Evolutionary conservation across 2,888 invertebrate genomes (phyloP), one percentile per base, ranked within the genome.

Genomic region (Nemurella pictetii): DNA sequence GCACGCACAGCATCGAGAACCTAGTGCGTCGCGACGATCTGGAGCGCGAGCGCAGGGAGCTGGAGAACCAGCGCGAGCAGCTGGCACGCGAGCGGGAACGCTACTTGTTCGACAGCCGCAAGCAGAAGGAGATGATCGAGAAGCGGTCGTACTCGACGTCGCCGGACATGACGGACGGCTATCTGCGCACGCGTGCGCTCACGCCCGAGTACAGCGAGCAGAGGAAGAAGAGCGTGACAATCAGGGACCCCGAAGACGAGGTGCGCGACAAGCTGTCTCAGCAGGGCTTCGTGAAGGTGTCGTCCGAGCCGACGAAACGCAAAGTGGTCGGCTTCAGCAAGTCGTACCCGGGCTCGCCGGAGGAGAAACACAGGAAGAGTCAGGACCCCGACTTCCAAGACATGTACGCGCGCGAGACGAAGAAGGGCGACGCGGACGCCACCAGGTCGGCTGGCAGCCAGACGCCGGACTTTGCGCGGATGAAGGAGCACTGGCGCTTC

Each of bases 401-500:
- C n/a, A 20, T 78, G 9, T 35, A 35, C 25, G 26, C 80, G 15
- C 30, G 30, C 5, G 35, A 15, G 26, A 80, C 26, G 5, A 80
- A 35, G 35, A 35, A 30, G 26, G 80, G 3, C 4, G 36, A 35
- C 7, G 3, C 25, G 26, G 82, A 82, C 0, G 0, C 55, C 25
- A 29, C 15, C 15, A 20, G 32, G n/a, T 20, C 36, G 3, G n/a
- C n/a, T 25, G 80, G 80, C 4, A 80, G 32, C n/a, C 80, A 30
- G n/a, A 80, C 80, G 5, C 80, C 80, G 1, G 80, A 80, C 36
- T 55, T 55, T 28, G 29, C 55, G 1, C 82, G 55, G 2, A 27
- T 26, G 27, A 29, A 26, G 9, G 82, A 75, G 2, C 86, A 85
- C 35, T 86, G 85, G 85, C 85, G 86, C 12, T 86, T 83, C 27